A percentile compares a stretch with the other conserved stretches of the same genome.
These are phyloP conservation scores for Macrosiphum euphorbiae DNA, from an alignment of 2,888 invertebrate genomes.

Conservation along the genomic window DNA sequence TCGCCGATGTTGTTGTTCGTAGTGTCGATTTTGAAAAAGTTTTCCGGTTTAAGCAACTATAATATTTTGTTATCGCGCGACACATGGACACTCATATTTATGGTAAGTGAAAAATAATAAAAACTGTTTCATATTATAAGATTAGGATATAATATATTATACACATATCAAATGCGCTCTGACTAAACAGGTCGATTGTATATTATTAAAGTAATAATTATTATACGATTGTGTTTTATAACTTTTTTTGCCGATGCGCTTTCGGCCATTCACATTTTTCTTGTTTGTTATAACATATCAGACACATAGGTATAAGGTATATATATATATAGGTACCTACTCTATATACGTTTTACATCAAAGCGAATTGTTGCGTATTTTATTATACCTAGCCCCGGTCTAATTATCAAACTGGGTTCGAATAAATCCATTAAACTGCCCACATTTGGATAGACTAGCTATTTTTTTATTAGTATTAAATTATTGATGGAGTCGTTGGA, in stretches of 20 bases:
- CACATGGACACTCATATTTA: slow-evolving; percentile 41
- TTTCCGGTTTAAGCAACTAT: background rate
- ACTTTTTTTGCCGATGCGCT: background rate
- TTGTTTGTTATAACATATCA: background rate
- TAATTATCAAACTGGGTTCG: slow-evolving; percentile 15
- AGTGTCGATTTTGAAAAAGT: slow-evolving; percentile 34
- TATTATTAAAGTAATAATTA: background rate
- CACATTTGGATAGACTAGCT: slow-evolving; percentile 29
- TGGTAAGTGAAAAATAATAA: slow-evolving; percentile 38
- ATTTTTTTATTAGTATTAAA: background rate
- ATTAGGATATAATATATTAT: background rate
- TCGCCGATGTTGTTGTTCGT: slow-evolving; percentile 13
- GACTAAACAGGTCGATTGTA: background rate
- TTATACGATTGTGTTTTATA: slow-evolving; percentile 17
- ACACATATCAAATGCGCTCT: background rate
- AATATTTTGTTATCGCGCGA: background rate
- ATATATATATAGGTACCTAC: background rate
- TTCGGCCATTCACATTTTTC: background rate
- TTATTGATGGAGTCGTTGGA: slow-evolving; percentile 5
- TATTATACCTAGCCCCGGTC: background rate
- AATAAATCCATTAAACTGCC: slow-evolving; percentile 51
- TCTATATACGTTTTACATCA: slow-evolving; percentile 2
- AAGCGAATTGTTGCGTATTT: slow-evolving; percentile 4
- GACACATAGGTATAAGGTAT: background rate
- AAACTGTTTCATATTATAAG: background rate